phyloP scores from a whole-genome alignment of 2,797 vertebrate genomes.

The Aselliscus stoliczkanus region DNA sequence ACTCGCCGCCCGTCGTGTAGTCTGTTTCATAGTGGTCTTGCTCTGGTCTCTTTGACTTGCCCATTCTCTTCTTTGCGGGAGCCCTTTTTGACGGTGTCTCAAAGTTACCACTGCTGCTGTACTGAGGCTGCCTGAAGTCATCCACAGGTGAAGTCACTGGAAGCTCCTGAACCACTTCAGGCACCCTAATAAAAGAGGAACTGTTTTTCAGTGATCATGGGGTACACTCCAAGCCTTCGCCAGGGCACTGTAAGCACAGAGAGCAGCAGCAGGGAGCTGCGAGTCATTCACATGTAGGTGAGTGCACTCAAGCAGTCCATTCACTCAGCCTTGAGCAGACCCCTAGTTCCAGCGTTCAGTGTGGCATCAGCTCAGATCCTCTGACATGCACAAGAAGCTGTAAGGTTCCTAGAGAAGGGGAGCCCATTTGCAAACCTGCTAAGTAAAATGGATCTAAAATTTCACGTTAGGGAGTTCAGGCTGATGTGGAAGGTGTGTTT shows the following conservation, averaged over 20 bases:
- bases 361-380: background rate
- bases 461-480: background rate
- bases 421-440: background rate
- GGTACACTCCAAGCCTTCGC: background rate
- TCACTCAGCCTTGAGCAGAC: fast-evolving
- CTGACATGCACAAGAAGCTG: fast-evolving
- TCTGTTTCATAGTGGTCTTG: slow-evolving; percentile 88
- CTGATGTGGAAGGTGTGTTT: background rate
- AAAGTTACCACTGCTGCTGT: slow-evolving; percentile 75
- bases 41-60: slow-evolving; percentile 70
- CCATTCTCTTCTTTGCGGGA: slow-evolving; percentile 79
- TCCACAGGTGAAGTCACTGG: slow-evolving; percentile 68
- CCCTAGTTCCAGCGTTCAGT: background rate
- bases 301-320: background rate
- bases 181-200: slow-evolving; percentile 54
- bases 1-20: slow-evolving; percentile 89
- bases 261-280: background rate
- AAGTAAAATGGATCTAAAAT: background rate
- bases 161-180: slow-evolving; percentile 65
- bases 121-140: slow-evolving; percentile 61
- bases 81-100: slow-evolving; percentile 73
- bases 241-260: background rate
- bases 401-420: background rate
- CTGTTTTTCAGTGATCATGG: background rate
- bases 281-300: fast-evolving